These are phyloP conservation scores for Drosophila stalkeri DNA, from an alignment of 2,888 invertebrate genomes.

Conservation along the genomic window DNA sequence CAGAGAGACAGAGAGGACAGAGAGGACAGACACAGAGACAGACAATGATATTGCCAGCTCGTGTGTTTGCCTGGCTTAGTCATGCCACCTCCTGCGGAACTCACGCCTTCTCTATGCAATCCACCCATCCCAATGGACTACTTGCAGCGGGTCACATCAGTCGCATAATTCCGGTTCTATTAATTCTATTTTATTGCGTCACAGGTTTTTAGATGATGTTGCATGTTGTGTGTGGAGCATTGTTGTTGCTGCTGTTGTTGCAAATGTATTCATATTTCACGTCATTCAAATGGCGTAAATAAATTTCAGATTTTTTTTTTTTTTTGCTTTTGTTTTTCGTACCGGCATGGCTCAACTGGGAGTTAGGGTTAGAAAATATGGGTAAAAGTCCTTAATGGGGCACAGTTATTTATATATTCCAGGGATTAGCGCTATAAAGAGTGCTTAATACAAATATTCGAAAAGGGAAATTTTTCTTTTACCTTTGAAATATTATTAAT, in stretches of 20 bases:
- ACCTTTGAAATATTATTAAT: background rate
- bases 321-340: constrained; percentile 35
- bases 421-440: constrained; percentile 5
- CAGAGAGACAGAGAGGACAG: constrained; percentile 45
- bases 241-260: constrained; percentile 32
- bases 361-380: constrained; percentile 43
- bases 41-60: constrained; percentile 34
- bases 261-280: constrained; percentile 65
- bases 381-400: background rate
- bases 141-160: constrained; percentile 40
- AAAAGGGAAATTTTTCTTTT: background rate
- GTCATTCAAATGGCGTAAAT: constrained; percentile 55
- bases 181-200: constrained; percentile 81
- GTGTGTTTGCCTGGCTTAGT: constrained; percentile 21
- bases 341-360: constrained; percentile 21
- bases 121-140: background rate
- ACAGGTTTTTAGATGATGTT: constrained; percentile 75
- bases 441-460: background rate
- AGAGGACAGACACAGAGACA: constrained; percentile 61
- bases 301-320: constrained; percentile 49
- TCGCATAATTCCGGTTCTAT: constrained; percentile 79
- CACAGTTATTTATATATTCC: constrained; percentile 2
- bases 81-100: constrained; percentile 3
- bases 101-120: background rate
- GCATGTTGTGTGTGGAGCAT: constrained; percentile 40